Percentiles rank a stretch among this genome's conserved stretches.
Evolutionary conservation across 2,113 vertebrate species (phyloP).

Genomic region (Panthera uncia): DNA sequence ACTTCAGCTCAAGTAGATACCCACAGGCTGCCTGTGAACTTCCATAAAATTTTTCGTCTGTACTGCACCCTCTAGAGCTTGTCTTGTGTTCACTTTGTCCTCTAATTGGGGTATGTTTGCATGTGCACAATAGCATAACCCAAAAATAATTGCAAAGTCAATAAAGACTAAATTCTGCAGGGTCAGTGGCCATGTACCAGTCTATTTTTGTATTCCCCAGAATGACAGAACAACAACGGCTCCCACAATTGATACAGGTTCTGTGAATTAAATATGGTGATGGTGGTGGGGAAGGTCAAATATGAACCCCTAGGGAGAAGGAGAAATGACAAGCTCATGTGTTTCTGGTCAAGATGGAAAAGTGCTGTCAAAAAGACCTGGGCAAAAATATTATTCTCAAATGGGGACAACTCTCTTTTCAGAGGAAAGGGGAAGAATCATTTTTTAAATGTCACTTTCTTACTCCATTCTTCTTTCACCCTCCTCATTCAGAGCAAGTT

Average conservation of each 20-base stretch:
- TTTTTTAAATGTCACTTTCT: slow-evolving; percentile 1
- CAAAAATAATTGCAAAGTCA: background rate
- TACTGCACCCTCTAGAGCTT: background rate
- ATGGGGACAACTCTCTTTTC: background rate
- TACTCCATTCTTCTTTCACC: background rate
- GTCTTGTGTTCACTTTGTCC: background rate
- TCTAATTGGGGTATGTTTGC: background rate
- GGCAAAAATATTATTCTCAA: background rate
- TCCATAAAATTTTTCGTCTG: background rate
- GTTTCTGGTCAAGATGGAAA: slow-evolving; percentile 24
- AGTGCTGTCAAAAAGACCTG: background rate
- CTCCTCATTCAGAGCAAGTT: background rate
- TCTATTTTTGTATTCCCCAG: background rate
- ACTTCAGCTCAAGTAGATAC: background rate
- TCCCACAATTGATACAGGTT: background rate
- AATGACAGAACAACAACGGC: background rate
- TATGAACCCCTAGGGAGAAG: background rate
- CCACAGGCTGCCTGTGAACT: background rate
- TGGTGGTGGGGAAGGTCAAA: background rate
- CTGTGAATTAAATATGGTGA: background rate
- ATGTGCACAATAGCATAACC: background rate
- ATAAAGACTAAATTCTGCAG: background rate
- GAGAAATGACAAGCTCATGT: background rate
- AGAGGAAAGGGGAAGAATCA: background rate
- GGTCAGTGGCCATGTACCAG: background rate